These are phyloP conservation scores for Psylliodes chrysocephalus DNA, from an alignment of 2,888 invertebrate genomes.

Conservation along the genomic window DNA sequence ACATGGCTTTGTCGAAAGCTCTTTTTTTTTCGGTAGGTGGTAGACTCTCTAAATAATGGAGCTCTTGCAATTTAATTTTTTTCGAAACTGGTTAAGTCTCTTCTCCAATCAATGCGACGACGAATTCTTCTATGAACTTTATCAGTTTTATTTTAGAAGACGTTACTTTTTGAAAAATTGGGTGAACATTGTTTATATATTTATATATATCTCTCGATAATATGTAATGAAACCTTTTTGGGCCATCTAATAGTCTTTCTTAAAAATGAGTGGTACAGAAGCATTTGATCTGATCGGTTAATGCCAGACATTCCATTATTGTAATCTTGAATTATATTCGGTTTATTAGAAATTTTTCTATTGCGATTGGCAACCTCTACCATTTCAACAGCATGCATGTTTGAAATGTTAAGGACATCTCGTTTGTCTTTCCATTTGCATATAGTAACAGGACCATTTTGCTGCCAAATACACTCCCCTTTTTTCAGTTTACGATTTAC, in stretches of 20 bases:
- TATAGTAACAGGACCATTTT: conserved; percentile 24
- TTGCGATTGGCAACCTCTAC: conserved; percentile 3
- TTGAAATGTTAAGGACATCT: too few species aligned
- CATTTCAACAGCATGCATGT: too few species aligned
- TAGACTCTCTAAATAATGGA: too few species aligned
- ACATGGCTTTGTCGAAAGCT: too few species aligned
- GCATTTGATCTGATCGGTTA: too few species aligned
- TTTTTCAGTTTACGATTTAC: too few species aligned
- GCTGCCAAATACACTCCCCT: too few species aligned
- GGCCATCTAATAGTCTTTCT: conserved; percentile 23
- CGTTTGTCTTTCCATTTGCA: conserved; percentile 24
- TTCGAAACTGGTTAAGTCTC: too few species aligned
- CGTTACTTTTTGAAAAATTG: conserved; percentile 26
- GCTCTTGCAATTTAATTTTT: too few species aligned
- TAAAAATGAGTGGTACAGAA: neutral
- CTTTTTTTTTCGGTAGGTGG: too few species aligned
- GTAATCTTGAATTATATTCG: conserved; percentile 16
- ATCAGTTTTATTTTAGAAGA: conserved; percentile 27
- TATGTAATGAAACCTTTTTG: conserved; percentile 20
- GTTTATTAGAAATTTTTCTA: conserved; percentile 13
- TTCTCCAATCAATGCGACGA: too few species aligned
- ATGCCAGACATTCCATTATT: too few species aligned
- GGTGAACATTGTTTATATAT: conserved; percentile 6
- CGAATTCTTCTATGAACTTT: conserved; percentile 15
- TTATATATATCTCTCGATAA: conserved; percentile 10